Evolutionary conservation across 2,888 invertebrate species (phyloP), one percentile per base, ranked within the genome.

Genomic region (Sphaerolaimus hirsutus): DNA sequence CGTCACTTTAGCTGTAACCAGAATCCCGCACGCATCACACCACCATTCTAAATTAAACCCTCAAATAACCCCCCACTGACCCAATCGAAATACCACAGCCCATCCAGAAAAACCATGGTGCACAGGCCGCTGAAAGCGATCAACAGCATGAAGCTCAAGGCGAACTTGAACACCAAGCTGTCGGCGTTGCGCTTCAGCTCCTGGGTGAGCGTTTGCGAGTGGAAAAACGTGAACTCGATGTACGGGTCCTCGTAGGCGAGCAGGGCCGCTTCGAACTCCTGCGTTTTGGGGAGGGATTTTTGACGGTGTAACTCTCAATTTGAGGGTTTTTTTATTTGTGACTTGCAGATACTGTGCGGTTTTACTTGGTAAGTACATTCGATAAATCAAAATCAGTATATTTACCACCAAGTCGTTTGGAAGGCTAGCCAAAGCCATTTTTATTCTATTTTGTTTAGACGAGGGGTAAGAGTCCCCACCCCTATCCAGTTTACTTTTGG

Each of bases 171-270:
- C 35, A 56, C 54, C 25, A 58, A 46, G 1, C 84, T 79, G 61
- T 78, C 76, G 0, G 87, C 84, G 65, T 87, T 87, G 62, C 79
- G 78, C 62, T 87, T 86, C 56, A 89, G 69, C 63, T 89, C 87
- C 60, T 83, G 78, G 60, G 86, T 83, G 53, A 89, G 69, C 0
- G 87, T 86, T 50, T 82, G 74, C 17, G 86, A 62, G 49, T 61
- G 61, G 51, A 61, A 60, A 47, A 58, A 57, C 2, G 61, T 61
- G 44, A 59, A 48, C 22, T 51, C 44, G 32, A 58, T 53, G 46
- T 50, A 51, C 5, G 54, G 54, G 35, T 44, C 44, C 10, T 2
- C 14, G 36, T 46, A 44, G 23, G 2, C 25, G 4, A 47, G 40
- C 40, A 47, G 23, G 7, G 19, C 19, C 23, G 37, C 37, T 22